Conservation (phyloP, 2,888 invertebrate species). For the Euzophera pinguis region DNA sequence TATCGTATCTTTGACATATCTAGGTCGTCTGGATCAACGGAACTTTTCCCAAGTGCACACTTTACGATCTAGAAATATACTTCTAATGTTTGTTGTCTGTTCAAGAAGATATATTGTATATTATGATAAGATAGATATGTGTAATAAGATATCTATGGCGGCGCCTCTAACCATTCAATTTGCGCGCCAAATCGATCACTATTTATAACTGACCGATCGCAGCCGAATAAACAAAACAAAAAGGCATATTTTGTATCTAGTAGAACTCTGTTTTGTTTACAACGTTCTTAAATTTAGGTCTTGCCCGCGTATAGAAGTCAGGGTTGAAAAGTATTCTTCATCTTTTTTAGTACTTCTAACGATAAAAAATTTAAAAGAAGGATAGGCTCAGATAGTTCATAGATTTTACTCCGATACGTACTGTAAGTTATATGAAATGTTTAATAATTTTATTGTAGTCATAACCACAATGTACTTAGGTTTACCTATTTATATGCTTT, state of each 20-base stretch:
- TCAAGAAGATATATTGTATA: background rate
- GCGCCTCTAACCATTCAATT: constrained; percentile 48
- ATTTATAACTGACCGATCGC: constrained; percentile 53
- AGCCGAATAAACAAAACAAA: background rate
- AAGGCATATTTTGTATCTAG: background rate
- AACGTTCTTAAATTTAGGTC: too few relatives aligned
- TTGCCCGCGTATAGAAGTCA: too few relatives aligned
- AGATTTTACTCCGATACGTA: too few relatives aligned
- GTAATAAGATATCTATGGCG: constrained; percentile 3
- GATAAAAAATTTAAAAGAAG: too few relatives aligned
- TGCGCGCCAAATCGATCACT: constrained; percentile 67
- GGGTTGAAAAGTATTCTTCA: too few relatives aligned
- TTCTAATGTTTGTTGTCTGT: background rate
- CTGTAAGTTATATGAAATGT: too few relatives aligned
- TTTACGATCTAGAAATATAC: background rate
- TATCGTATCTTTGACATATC: background rate
- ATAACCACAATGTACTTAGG: too few relatives aligned
- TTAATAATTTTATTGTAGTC: too few relatives aligned
- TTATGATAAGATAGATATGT: too few relatives aligned
- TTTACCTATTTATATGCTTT: too few relatives aligned
- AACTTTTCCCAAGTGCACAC: background rate
- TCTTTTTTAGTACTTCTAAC: too few relatives aligned
- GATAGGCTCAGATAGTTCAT: too few relatives aligned
- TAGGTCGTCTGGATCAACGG: background rate
- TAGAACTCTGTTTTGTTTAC: background rate